A percentile compares a stretch with the other conserved stretches of the same genome.
Conservation (phyloP, 2,113 vertebrate species). For the Callorhinus ursinus region DNA sequence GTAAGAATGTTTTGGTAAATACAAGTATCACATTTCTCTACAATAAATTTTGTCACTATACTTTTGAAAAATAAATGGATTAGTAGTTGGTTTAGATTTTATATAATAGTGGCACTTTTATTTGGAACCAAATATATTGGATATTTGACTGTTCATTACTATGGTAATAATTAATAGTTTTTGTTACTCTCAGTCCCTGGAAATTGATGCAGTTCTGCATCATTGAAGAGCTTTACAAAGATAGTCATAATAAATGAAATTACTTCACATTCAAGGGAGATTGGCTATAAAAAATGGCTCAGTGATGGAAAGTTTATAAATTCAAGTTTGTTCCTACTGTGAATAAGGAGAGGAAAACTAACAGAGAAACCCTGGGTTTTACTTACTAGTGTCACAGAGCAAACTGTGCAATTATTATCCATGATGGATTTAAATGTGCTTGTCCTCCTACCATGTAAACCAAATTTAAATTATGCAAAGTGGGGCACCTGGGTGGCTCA, state of each 20-base stretch:
- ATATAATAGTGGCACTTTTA: neutral
- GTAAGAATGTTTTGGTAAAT: neutral
- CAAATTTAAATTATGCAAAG: neutral
- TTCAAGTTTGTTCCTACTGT: neutral
- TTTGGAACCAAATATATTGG: neutral
- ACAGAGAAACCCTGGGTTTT: neutral
- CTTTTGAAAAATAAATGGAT: neutral
- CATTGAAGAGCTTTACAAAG: neutral
- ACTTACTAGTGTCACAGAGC: neutral
- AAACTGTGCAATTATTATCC: neutral
- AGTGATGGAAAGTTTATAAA: neutral
- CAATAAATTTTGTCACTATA: neutral
- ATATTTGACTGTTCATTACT: neutral
- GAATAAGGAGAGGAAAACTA: neutral
- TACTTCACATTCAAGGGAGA: neutral
- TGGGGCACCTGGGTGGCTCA: neutral
- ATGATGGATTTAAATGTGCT: neutral
- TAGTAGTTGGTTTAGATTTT: neutral
- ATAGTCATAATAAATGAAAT: neutral
- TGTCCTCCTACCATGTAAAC: neutral
- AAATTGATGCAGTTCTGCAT: neutral
- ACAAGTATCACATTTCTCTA: neutral
- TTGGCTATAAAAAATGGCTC: neutral
- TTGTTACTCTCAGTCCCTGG: neutral
- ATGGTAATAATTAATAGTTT: neutral